Evolutionary conservation across 2,797 vertebrate species (phyloP).

Genomic region (Hapalemur alaotrensis): DNA sequence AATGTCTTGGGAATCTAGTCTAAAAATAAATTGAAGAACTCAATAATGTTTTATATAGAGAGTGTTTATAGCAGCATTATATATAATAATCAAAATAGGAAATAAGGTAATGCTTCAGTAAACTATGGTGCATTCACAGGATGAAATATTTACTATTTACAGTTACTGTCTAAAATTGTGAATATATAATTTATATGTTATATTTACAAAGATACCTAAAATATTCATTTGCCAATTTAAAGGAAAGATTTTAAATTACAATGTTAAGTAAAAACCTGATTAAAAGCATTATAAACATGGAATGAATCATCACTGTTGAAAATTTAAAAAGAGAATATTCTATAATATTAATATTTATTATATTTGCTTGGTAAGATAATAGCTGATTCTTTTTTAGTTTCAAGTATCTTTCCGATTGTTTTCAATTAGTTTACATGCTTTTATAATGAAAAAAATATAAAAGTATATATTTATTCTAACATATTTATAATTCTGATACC

Average conservation of each 20-base stretch:
- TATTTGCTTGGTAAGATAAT: not conserved
- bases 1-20: not conserved
- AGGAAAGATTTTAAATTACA: constrained; percentile 27
- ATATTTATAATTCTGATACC: not conserved
- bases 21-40: constrained; percentile 24
- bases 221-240: not conserved
- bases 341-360: not conserved
- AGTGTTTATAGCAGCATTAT: not conserved
- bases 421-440: not conserved
- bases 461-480: not conserved
- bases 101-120: not conserved
- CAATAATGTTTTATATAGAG: constrained; percentile 2
- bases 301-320: constrained; percentile 6
- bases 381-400: constrained; percentile 2
- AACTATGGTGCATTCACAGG: not conserved
- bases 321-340: constrained; percentile 21
- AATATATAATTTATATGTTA: constrained; percentile 39
- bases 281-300: not conserved
- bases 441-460: not conserved
- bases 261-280: constrained; percentile 17
- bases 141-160: constrained; percentile 32
- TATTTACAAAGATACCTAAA: not conserved
- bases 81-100: not conserved
- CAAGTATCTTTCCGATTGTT: not conserved
- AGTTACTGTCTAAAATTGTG: not conserved